Percentiles rank a stretch among this genome's conserved stretches.
Evolutionary conservation across 2,888 invertebrate genomes (phyloP).

Genomic region (Agrochola lota): DNA sequence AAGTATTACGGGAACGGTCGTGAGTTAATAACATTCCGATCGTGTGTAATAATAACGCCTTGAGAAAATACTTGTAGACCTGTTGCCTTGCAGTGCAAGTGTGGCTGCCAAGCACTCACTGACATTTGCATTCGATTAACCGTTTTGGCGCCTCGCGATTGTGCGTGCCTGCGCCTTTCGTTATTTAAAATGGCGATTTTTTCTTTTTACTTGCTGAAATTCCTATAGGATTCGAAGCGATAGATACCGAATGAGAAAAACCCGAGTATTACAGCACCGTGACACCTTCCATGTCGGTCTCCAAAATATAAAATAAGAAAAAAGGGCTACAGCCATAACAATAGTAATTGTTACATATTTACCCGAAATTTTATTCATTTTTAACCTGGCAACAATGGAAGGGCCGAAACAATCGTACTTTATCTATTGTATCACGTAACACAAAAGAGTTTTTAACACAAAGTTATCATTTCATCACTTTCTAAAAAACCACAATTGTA

Average conservation of each 20-base stretch:
- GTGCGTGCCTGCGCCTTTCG: constrained; percentile 8
- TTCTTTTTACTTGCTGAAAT: neutral
- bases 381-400: constrained; percentile 58
- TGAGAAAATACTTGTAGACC: constrained; percentile 49
- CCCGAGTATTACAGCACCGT: neutral
- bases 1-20: constrained; percentile 53
- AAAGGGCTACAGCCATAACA: constrained; percentile 19
- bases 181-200: constrained; percentile 19
- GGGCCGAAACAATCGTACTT: constrained; percentile 45
- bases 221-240: neutral
- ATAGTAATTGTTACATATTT: constrained; percentile 28
- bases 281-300: neutral
- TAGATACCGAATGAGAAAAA: neutral
- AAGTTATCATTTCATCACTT: constrained; percentile 61
- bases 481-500: constrained; percentile 61
- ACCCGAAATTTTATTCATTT: constrained; percentile 40
- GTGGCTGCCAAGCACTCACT: constrained; percentile 27
- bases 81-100: constrained; percentile 45
- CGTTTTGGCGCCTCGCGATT: constrained; percentile 41
- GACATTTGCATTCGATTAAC: constrained; percentile 50
- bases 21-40: constrained; percentile 50
- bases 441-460: constrained; percentile 51
- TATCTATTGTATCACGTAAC: constrained; percentile 55
- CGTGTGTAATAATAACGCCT: constrained; percentile 61
- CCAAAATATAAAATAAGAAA: constrained; percentile 7